phyloP scores from a whole-genome alignment of 2,797 vertebrate genomes.

The Perodicticus potto region DNA sequence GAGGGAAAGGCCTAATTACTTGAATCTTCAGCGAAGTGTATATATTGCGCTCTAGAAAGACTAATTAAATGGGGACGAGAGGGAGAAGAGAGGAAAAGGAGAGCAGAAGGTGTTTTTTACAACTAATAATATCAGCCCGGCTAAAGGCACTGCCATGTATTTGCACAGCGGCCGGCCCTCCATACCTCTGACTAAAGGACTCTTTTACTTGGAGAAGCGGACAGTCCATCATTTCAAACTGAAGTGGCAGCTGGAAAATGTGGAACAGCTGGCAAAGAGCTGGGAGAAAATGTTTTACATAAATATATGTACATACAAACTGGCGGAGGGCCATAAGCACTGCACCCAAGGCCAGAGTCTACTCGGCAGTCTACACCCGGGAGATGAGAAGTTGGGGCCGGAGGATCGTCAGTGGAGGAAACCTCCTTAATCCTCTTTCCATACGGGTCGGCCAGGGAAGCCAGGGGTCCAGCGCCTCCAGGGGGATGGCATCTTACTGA shows the following conservation, averaged over 20 bases:
- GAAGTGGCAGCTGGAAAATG: slow-evolving; percentile 94
- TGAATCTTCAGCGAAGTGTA: slow-evolving; percentile 43
- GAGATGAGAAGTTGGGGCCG: slow-evolving; percentile 66
- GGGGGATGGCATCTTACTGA: slow-evolving; percentile 46
- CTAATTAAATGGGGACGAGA: slow-evolving; percentile 47
- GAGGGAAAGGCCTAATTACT: not conserved
- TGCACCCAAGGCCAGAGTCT: slow-evolving; percentile 76
- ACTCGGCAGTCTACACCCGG: slow-evolving; percentile 59
- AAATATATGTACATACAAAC: slow-evolving; percentile 93
- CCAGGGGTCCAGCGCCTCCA: not conserved
- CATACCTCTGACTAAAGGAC: slow-evolving; percentile 80
- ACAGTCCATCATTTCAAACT: slow-evolving; percentile 88
- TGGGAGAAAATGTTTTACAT: slow-evolving; percentile 94
- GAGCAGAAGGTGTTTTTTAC: slow-evolving; percentile 37
- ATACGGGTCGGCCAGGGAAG: slow-evolving; percentile 46
- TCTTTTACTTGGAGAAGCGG: slow-evolving; percentile 80
- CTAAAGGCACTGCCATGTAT: slow-evolving; percentile 53
- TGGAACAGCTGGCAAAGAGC: slow-evolving; percentile 94
- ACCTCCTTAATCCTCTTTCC: slow-evolving; percentile 64
- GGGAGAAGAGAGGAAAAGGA: not conserved
- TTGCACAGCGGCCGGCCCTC: slow-evolving; percentile 65
- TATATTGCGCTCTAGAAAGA: slow-evolving; percentile 2
- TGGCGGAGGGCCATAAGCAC: slow-evolving; percentile 87
- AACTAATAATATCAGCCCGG: slow-evolving; percentile 37
- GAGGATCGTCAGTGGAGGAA: not conserved